Evolutionary conservation across 2,797 vertebrate genomes (phyloP), one percentile per base, ranked within the genome.

Genomic region (Agapornis canus): DNA sequence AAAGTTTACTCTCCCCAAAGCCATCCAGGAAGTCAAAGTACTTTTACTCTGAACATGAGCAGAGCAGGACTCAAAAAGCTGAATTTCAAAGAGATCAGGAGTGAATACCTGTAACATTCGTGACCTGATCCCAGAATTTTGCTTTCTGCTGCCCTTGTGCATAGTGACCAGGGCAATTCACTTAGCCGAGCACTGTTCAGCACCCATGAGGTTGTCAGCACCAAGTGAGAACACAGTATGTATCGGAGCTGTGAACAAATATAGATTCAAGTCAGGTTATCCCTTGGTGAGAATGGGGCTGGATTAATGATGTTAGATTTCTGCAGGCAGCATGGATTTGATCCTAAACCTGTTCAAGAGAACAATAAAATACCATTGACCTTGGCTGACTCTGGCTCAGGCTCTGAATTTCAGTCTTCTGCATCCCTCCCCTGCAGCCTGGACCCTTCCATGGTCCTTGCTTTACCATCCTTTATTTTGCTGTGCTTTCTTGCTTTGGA

Each of bases 1-100:
- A 86, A 89, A 94, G 83, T 89, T 94, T 95, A 78, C 68, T 91
- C 82, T 95, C 90, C 83, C 94, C 71, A 92, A 86, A 95, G 83
- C 94, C 83, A 90, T 92, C 83, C 64, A 29, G 79, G 85, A 93
- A 96, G 86, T 87, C 71, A 75, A 93, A 95, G 78, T 69, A n/a
- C 64, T 93, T 73, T 83, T 86, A 54, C 31, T 84, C 73, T 68
- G 59, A 89, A 65, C 51, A 52, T 17, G 26, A 94, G 39, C 80
- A 83, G 61, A 51, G 48, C 77, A 68, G 57, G 73, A 68, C 69
- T 94, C 61, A 71, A n/a, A 71, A 86, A 89, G 32, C 13, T 3
- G 0, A 80, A 37, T 69, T 85, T 71, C 77, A 73, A 90, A 47
- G 65, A 70, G 37, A 61, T 37, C 47, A 66, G 35, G 45, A 95